Evolutionary conservation across 2,888 invertebrate species (phyloP).

Genomic region (Junonia oenone): DNA sequence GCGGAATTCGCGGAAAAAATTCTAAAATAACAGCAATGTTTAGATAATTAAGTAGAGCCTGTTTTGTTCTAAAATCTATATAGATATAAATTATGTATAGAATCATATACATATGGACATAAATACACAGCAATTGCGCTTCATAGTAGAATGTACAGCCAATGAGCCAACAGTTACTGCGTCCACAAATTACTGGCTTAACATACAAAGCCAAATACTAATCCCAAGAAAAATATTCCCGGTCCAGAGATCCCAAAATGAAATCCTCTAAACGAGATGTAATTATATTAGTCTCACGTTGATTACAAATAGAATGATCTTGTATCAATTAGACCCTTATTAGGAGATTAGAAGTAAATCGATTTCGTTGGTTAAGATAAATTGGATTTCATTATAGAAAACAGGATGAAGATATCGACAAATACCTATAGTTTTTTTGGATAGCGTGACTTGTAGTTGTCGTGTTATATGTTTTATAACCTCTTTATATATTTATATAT

Average conservation of each 20-base stretch:
- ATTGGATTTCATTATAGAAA: slow-evolving; percentile 15
- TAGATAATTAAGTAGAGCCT: no score
- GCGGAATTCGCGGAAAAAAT: no score
- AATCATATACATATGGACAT: no score
- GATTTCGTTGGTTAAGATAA: slow-evolving; percentile 16
- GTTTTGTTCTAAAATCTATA: no score
- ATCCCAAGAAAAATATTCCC: neutral
- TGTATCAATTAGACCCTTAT: slow-evolving; percentile 28
- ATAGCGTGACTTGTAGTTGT: neutral
- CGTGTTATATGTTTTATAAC: no score
- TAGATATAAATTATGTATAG: no score
- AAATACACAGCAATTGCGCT: no score
- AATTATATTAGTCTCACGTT: slow-evolving; percentile 12
- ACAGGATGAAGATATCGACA: neutral
- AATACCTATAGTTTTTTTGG: neutral
- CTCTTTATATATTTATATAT: no score
- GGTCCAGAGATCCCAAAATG: neutral
- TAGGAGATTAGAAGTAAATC: slow-evolving; percentile 23
- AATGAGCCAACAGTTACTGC: no score
- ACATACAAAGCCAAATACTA: neutral
- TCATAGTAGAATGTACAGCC: no score
- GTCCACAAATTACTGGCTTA: no score
- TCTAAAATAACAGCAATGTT: no score
- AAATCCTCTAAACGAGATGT: neutral
- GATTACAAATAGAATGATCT: slow-evolving; percentile 22